A percentile compares a stretch with the other conserved stretches of the same genome.
phyloP scores from a whole-genome alignment of 2,797 vertebrate species.

The Mormyrus proboscirostris region DNA sequence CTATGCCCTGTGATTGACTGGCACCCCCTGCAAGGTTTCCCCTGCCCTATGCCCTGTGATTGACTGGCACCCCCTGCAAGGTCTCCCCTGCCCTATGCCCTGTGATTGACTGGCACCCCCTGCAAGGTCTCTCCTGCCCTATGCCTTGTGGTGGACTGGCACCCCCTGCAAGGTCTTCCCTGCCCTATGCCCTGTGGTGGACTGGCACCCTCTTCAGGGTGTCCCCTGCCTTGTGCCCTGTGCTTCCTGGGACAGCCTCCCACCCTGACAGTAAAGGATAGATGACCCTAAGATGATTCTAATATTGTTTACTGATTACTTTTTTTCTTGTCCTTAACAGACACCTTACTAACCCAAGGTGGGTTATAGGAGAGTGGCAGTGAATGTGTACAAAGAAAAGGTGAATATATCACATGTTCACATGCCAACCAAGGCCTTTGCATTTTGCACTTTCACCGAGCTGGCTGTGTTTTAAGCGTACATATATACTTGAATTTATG shows the following conservation, averaged over 20 bases:
- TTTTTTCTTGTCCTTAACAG: not conserved
- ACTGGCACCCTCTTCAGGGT: not conserved
- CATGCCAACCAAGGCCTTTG: not conserved
- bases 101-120: too few relatives aligned
- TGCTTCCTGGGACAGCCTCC: not conserved
- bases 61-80: too few relatives aligned
- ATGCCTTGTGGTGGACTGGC: too few relatives aligned
- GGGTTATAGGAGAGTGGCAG: not conserved
- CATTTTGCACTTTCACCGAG: not conserved
- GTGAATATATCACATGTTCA: not conserved
- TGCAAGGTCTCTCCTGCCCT: too few relatives aligned
- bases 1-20: too few relatives aligned
- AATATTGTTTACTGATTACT: not conserved
- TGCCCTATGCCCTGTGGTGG: not conserved
- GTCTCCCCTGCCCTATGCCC: too few relatives aligned
- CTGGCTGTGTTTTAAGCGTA: not conserved
- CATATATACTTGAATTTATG: not conserved
- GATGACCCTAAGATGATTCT: not conserved
- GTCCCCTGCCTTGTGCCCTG: not conserved
- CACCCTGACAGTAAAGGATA: not conserved
- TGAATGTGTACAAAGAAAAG: not conserved
- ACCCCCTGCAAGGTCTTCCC: too few relatives aligned
- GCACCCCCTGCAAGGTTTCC: too few relatives aligned
- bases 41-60: too few relatives aligned
- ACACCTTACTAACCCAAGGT: not conserved